Evolutionary conservation across 2,113 vertebrate species (phyloP).

Genomic region (Mirza zaza): DNA sequence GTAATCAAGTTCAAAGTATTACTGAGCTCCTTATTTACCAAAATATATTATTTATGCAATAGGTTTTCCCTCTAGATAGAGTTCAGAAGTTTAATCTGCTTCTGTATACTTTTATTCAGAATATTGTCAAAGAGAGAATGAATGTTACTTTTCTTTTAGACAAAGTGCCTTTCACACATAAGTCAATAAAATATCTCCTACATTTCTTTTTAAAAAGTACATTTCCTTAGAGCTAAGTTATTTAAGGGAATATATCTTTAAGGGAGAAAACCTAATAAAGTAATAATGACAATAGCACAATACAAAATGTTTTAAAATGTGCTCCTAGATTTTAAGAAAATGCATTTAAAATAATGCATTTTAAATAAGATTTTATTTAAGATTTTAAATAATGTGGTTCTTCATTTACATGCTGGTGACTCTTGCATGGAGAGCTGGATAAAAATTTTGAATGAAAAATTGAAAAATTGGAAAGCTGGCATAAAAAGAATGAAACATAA

Average conservation of each 20-base stretch:
- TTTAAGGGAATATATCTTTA: neutral
- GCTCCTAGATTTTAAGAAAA: neutral
- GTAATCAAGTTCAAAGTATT: neutral
- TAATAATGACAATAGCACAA: neutral
- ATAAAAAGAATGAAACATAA: neutral
- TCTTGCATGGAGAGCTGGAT: neutral
- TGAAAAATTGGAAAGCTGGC: neutral
- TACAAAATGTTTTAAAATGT: neutral
- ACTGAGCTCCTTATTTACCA: neutral
- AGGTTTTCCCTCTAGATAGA: neutral
- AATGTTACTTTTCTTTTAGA: slow-evolving; percentile 25
- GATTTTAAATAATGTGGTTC: neutral
- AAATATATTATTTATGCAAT: neutral
- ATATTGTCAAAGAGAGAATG: neutral
- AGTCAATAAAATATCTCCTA: neutral
- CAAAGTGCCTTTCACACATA: neutral
- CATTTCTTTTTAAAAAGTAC: neutral
- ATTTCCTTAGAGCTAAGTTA: neutral
- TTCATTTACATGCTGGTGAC: neutral
- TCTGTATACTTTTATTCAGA: neutral
- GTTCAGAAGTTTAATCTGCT: neutral
- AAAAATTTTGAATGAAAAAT: neutral
- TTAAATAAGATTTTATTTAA: no score
- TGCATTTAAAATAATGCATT: neutral
- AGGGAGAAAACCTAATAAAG: neutral